phyloP scores from a whole-genome alignment of 1,140 invertebrate species.

The Drosophila setifemur region DNA sequence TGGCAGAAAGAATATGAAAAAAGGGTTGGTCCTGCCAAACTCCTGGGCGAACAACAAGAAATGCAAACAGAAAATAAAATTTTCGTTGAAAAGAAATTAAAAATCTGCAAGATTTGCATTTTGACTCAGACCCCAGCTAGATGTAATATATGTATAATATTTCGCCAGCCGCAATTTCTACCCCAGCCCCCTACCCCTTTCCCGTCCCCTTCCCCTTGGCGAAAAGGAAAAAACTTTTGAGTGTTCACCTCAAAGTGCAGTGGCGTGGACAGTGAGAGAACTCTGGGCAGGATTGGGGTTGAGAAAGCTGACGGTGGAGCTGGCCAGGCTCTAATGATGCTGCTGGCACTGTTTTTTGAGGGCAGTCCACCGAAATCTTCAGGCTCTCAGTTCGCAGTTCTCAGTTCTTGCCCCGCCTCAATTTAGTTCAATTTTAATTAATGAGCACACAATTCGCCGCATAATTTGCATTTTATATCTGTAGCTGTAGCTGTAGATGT shows the following conservation, averaged over 20 bases:
- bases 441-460: slow-evolving; percentile 75
- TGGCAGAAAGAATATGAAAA: slow-evolving; percentile 62
- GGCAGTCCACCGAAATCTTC: background rate
- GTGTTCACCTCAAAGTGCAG: slow-evolving; percentile 77
- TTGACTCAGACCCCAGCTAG: slow-evolving; percentile 33
- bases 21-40: slow-evolving; percentile 59
- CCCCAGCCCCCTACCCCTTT: too few species aligned
- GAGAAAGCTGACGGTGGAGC: background rate
- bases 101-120: slow-evolving; percentile 81
- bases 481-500: background rate
- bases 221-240: slow-evolving; percentile 58
- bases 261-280: slow-evolving; percentile 60
- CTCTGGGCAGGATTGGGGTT: background rate
- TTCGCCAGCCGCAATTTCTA: too few species aligned
- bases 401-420: slow-evolving; percentile 17
- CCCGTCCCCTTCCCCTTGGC: background rate
- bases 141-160: slow-evolving; percentile 59
- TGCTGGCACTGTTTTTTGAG: slow-evolving; percentile 47
- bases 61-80: slow-evolving; percentile 80
- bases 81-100: slow-evolving; percentile 81
- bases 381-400: background rate
- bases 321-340: slow-evolving; percentile 43
- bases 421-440: slow-evolving; percentile 79
- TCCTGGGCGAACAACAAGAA: slow-evolving; percentile 62
- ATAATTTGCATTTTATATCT: slow-evolving; percentile 70